Evolutionary conservation across 1,140 invertebrate species (phyloP), one percentile per base, ranked within the genome.

Genomic region (Drosophila setifemur): DNA sequence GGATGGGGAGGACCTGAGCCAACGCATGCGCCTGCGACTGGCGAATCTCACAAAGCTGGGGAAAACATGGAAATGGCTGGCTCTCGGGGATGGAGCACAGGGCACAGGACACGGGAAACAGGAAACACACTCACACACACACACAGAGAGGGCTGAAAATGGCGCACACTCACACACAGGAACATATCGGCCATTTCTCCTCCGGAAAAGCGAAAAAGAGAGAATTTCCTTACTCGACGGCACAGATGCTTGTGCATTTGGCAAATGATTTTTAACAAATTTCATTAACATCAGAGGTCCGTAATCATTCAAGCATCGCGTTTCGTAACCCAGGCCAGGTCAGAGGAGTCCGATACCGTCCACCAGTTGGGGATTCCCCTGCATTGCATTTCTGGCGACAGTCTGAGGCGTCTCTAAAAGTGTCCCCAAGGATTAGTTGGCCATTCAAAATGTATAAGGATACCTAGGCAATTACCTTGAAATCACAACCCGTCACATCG

Each of bases 221-320:
- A 86, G 64, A 86, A 86, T 87, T 74, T 86, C 82, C 82, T 82
- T 28, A 21, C 33, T 61, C 12, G 60, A n/a, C 73, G 45, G 69
- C 64, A n/a, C n/a, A 58, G 35, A 60, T 29, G 53, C 39, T 19
- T 49, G 57, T 64, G 55, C 39, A 60, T 73, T 70, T 66, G 54
- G 37, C 58, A 89, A 83, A 75, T 79, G 81, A 87, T 87, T 85
- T 89, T 89, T 87, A 76, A 86, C 87, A 89, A 87, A 85, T 89
- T 87, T 81, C 82, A 87, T 87, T 89, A 89, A 87, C 82, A 82
- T 87, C 87, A 89, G 87, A 89, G 87, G 82, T 81, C 72, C 74
- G 87, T 89, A 89, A 89, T 89, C 87, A 89, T 81, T 89, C 87
- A 89, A 89, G 87, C 87, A 89, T 86, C 82, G 82, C 82, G 77